Percentiles rank a stretch among this genome's conserved stretches.
These are phyloP conservation scores for Saccostrea cuccullata DNA, from an alignment of 1,140 invertebrate species.

Conservation along the genomic window DNA sequence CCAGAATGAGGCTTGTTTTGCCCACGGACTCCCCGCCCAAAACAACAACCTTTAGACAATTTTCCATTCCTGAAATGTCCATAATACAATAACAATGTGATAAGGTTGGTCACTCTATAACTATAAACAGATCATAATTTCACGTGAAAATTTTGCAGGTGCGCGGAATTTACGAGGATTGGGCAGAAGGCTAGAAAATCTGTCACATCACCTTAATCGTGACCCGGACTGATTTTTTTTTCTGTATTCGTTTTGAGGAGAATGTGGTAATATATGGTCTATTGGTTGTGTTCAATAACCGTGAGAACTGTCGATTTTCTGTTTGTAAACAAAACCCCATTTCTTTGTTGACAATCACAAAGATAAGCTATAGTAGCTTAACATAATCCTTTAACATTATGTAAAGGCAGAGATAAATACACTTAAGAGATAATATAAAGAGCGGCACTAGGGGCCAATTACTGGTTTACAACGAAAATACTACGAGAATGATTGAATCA, in stretches of 20 bases:
- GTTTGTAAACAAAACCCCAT: background rate
- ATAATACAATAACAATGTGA: background rate
- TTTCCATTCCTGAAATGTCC: constrained; percentile 22
- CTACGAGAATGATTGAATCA: no score
- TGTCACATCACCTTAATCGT: background rate
- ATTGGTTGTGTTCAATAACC: constrained; percentile 9
- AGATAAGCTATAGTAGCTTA: background rate
- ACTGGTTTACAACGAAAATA: background rate
- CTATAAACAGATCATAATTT: background rate
- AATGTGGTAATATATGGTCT: background rate
- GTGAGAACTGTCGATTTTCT: background rate
- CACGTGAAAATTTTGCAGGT: background rate
- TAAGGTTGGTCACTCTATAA: background rate
- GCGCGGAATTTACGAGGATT: background rate
- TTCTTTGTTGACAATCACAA: constrained; percentile 23
- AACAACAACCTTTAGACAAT: constrained; percentile 8
- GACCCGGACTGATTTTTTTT: background rate
- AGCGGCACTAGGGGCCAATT: background rate
- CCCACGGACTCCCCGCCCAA: background rate
- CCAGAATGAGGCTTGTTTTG: constrained; percentile 13
- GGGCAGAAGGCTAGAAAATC: background rate
- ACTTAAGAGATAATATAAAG: background rate
- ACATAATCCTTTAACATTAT: background rate
- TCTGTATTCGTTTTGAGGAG: background rate
- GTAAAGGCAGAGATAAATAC: background rate